Base-by-base conservation (phyloP, 2,797 vertebrate genomes). In the Calcarius lapponicus region DNA sequence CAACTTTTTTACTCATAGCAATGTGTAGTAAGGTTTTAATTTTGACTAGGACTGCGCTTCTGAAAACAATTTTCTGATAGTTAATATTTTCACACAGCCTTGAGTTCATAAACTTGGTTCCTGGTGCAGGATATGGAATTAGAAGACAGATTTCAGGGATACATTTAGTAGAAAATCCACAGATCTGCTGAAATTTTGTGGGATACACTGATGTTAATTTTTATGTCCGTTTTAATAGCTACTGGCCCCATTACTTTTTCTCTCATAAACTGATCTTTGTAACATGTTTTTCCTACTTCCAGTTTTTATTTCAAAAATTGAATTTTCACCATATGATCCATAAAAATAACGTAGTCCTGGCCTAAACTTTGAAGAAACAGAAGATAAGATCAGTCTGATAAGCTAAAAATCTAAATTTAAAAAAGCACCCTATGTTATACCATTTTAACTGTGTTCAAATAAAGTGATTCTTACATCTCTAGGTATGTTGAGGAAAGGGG, bases 351-450 rank as follows among this genome's bases (percentile, higher is more conserved):
- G 13, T 22, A 53, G 3, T 38, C 4, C 10, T 29, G 15, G 51
- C 17, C 5, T 42, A 42, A 81, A 32, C 13, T 80, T 73, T 61
- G 36, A 58, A 43, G 25, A 70, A 88, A 64, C 6, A 31, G 8
- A 10, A 3, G 3, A 51, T 24, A 64, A 75, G 79, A 45, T 32
- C 3, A 60, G 2, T 40, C 19, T 25, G 24, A 78, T 25, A 21
- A 45, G 26, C 15, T 4, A 32, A 45, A 51, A 36, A 18, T 7
- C 32, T 22, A 31, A 58, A 58, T 43, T 47, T 4, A 6, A 34
- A 11, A 26, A 57, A 24, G 1, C 3, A 21, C 1, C 7, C 53
- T 61, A 28, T 6, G 3, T 56, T 54, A 2, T 3, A 34, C 15
- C 2, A 12, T 62, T 92, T 67, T 34, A 31, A 38, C 4, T 40